These are phyloP conservation scores for Brachionichthys hirsutus DNA, from an alignment of 2,113 vertebrate species.

Conservation along the genomic window DNA sequence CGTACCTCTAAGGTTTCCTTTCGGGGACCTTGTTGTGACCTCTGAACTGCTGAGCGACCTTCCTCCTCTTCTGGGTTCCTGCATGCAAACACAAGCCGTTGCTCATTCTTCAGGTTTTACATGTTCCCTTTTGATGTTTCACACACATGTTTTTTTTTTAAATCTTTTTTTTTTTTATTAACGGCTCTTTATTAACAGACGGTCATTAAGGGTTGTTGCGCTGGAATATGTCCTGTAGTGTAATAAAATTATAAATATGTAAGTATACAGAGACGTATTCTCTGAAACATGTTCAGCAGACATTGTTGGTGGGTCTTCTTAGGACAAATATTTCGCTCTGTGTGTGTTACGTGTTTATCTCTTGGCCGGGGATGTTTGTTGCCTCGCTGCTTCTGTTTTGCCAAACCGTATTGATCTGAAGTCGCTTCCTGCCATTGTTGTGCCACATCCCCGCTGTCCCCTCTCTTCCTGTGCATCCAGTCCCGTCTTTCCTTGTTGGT, in stretches of 20 bases:
- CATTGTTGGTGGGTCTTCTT: neutral
- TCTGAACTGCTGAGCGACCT: slow-evolving; percentile 25
- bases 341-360: slow-evolving; percentile 61
- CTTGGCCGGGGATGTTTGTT: slow-evolving; percentile 60
- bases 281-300: no score
- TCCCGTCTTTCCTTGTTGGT: slow-evolving; percentile 63
- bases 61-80: neutral
- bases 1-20: slow-evolving; percentile 32
- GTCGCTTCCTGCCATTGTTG: slow-evolving; percentile 80
- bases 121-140: neutral
- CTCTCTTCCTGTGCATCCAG: slow-evolving; percentile 72
- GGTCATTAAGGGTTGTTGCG: slow-evolving; percentile 1
- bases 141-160: neutral
- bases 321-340: slow-evolving; percentile 12
- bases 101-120: neutral
- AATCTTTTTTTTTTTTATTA: neutral
- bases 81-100: slow-evolving; percentile 1
- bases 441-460: slow-evolving; percentile 71
- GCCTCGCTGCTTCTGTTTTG: slow-evolving; percentile 39
- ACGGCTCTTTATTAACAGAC: neutral
- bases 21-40: slow-evolving; percentile 42
- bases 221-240: neutral
- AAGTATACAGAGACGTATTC: neutral
- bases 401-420: slow-evolving; percentile 72
- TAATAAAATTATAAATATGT: slow-evolving; percentile 4